Evolutionary conservation across 2,888 invertebrate species (phyloP).

Genomic region (Napeogenes inachia): DNA sequence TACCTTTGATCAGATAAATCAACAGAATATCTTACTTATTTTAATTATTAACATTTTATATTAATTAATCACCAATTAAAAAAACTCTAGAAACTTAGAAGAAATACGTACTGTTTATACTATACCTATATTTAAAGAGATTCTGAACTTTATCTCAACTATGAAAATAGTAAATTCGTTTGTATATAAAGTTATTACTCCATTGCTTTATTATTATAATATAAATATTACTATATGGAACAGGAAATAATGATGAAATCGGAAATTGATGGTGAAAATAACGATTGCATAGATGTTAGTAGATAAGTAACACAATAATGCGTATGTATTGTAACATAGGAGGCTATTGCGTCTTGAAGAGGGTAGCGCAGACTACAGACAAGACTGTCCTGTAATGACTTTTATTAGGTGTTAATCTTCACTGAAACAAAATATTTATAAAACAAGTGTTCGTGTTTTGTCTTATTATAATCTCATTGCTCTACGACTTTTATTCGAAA

Average conservation of each 20-base stretch:
- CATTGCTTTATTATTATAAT: background rate
- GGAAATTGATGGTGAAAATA: conserved; percentile 32
- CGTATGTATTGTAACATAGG: conserved; percentile 54
- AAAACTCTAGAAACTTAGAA: background rate
- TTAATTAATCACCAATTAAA: background rate
- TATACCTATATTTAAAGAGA: background rate
- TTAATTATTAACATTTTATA: background rate
- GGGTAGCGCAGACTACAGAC: conserved; percentile 54
- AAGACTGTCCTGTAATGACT: background rate
- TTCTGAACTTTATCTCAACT: background rate
- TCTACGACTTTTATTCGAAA: too few relatives aligned
- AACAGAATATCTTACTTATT: conserved; percentile 9
- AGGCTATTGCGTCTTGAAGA: conserved; percentile 42
- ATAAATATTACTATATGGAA: conserved; percentile 1
- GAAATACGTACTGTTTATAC: too few relatives aligned
- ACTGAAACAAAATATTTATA: too few relatives aligned
- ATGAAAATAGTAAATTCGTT: background rate
- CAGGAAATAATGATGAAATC: conserved; percentile 25
- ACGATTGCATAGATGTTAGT: conserved; percentile 57
- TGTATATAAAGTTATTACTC: background rate
- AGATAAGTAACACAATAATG: conserved; percentile 65
- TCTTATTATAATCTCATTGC: too few relatives aligned
- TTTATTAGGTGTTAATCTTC: background rate
- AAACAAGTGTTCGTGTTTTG: too few relatives aligned
- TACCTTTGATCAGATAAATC: conserved; percentile 23